Evolutionary conservation across 2,888 invertebrate genomes (phyloP).

Genomic region (Ichneumoninae sp.): DNA sequence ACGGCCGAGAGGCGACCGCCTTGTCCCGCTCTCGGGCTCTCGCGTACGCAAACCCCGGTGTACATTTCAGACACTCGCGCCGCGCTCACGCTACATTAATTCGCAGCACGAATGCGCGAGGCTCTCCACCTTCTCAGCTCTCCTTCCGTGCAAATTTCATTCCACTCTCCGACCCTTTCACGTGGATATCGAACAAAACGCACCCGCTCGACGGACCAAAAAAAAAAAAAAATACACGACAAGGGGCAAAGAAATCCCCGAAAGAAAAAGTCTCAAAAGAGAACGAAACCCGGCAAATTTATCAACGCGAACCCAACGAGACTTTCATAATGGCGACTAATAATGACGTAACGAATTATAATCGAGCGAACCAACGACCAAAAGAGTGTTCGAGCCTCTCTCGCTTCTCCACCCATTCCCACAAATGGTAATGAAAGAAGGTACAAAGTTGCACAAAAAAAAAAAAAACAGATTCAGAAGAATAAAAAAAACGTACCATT

Average conservation of each 20-base stretch:
- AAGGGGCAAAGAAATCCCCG: no score
- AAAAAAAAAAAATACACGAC: constrained; percentile 3
- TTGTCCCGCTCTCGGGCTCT: constrained; percentile 37
- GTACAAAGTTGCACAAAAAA: constrained; percentile 3
- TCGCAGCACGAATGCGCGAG: constrained; percentile 59
- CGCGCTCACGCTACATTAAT: constrained; percentile 66
- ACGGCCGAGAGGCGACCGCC: neutral
- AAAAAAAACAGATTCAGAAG: neutral
- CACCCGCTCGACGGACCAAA: constrained; percentile 11
- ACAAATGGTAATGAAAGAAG: constrained; percentile 47
- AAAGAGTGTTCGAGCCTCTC: neutral
- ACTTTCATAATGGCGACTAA: constrained; percentile 54
- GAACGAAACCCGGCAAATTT: constrained; percentile 51
- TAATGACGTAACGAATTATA: constrained; percentile 55
- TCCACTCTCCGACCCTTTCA: constrained; percentile 42
- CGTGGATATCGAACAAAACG: constrained; percentile 48
- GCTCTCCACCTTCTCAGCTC: constrained; percentile 26
- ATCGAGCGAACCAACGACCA: constrained; percentile 10
- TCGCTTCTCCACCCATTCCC: neutral
- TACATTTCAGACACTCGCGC: constrained; percentile 60
- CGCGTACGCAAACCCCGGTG: constrained; percentile 39
- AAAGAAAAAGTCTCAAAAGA: neutral
- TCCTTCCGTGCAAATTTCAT: constrained; percentile 58
- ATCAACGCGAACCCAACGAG: constrained; percentile 7
- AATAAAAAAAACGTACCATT: neutral